phyloP scores from a whole-genome alignment of 2,888 invertebrate species.

The Polymixis lichenea region DNA sequence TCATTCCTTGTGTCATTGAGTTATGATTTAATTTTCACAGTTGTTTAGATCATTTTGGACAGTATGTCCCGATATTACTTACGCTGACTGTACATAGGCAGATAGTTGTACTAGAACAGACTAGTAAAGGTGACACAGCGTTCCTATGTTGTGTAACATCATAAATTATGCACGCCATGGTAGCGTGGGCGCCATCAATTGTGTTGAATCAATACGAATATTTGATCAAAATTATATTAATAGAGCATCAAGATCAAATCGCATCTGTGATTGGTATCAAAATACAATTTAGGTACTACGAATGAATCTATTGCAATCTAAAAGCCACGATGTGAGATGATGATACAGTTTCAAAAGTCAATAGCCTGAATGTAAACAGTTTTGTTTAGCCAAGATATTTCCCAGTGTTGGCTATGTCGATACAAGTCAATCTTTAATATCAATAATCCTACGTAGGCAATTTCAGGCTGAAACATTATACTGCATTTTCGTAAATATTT shows the following conservation, averaged over 20 bases:
- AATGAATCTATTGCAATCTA: conserved; percentile 20
- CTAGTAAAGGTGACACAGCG: conserved; percentile 17
- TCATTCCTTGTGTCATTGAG: too few relatives aligned
- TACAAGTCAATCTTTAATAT: conserved; percentile 20
- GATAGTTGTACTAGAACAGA: neutral
- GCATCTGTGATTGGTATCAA: conserved; percentile 23
- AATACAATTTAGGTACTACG: conserved; percentile 6
- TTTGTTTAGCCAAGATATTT: conserved; percentile 45
- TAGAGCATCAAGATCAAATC: conserved; percentile 28
- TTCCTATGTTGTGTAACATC: conserved; percentile 1
- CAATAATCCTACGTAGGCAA: conserved; percentile 10
- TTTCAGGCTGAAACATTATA: neutral
- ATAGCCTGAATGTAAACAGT: conserved; percentile 49
- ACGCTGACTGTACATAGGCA: too few relatives aligned
- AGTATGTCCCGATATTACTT: too few relatives aligned
- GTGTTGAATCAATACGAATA: conserved; percentile 33
- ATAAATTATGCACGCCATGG: conserved; percentile 32
- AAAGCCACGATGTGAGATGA: conserved; percentile 26
- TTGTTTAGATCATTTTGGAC: too few relatives aligned
- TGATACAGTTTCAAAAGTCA: conserved; percentile 52
- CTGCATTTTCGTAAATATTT: conserved; percentile 6
- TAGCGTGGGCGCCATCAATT: conserved; percentile 31
- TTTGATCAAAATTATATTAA: conserved; percentile 46
- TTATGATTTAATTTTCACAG: too few relatives aligned
- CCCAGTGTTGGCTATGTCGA: neutral